These are phyloP conservation scores for Syritta pipiens DNA, from an alignment of 2,888 invertebrate species.

Conservation along the genomic window DNA sequence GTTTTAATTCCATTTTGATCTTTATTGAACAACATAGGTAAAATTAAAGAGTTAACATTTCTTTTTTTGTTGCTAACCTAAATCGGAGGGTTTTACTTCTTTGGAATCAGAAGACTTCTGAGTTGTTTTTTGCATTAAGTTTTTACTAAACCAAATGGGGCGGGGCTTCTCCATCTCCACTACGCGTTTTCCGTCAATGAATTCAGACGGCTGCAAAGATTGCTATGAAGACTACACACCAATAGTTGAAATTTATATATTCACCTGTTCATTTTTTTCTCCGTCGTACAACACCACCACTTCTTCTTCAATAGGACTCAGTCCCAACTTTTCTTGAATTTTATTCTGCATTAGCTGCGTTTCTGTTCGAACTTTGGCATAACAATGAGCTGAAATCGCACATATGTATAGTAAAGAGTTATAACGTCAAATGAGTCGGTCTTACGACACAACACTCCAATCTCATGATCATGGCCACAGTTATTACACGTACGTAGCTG, in stretches of 20 bases:
- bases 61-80: slow-evolving; percentile 81
- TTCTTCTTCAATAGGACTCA: slow-evolving; percentile 89
- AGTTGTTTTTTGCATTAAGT: slow-evolving; percentile 89
- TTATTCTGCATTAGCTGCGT: slow-evolving; percentile 89
- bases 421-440: too few species aligned
- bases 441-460: slow-evolving; percentile 90
- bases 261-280: slow-evolving; percentile 83
- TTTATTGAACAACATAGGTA: neutral
- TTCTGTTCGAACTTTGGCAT: slow-evolving; percentile 89
- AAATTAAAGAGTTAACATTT: neutral
- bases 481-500: slow-evolving; percentile 87
- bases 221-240: neutral
- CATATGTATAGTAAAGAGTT: too few species aligned
- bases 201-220: slow-evolving; percentile 81
- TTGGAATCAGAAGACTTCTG: slow-evolving; percentile 85
- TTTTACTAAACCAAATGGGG: slow-evolving; percentile 93
- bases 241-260: neutral
- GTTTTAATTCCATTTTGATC: neutral
- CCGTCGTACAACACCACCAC: slow-evolving; percentile 92
- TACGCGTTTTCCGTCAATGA: slow-evolving; percentile 86
- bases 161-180: slow-evolving; percentile 92
- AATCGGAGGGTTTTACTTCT: slow-evolving; percentile 86
- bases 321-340: slow-evolving; percentile 85
- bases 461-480: slow-evolving; percentile 92
- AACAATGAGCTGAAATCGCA: slow-evolving; percentile 91